Percentiles rank a stretch among this genome's conserved stretches.
phyloP scores from a whole-genome alignment of 2,113 vertebrate genomes.

The Rhinogobius similis region DNA sequence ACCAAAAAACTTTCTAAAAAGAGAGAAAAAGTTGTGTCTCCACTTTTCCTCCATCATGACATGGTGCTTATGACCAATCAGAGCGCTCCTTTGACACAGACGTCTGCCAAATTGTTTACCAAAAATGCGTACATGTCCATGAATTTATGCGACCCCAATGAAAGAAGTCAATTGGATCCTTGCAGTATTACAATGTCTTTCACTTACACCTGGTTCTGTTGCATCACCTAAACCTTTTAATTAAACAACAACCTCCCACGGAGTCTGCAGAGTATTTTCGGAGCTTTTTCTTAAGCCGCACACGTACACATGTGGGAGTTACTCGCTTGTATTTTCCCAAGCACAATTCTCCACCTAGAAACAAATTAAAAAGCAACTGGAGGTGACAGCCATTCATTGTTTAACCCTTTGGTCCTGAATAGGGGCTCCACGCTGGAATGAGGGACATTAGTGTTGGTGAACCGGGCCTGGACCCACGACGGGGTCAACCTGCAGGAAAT shows the following conservation, averaged over 20 bases:
- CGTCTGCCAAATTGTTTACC: too few species aligned
- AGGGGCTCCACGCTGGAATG: background rate
- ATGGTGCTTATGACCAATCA: too few species aligned
- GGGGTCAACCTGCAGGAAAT: conserved; percentile 47
- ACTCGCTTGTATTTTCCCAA: conserved; percentile 1
- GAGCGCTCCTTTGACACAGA: too few species aligned
- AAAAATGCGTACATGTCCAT: too few species aligned
- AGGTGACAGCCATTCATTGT: conserved; percentile 46
- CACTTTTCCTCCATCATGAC: too few species aligned
- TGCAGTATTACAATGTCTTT: background rate
- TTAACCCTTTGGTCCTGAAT: conserved; percentile 13
- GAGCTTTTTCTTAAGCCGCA: background rate
- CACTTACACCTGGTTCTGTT: background rate
- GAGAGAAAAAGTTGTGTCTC: too few species aligned
- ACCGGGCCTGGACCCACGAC: conserved; percentile 40
- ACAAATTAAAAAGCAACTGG: conserved; percentile 52
- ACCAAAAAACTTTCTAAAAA: too few species aligned
- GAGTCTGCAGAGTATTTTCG: background rate
- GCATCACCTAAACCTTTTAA: background rate
- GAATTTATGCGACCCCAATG: too few species aligned
- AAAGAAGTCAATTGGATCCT: too few species aligned
- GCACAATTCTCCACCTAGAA: conserved; percentile 33
- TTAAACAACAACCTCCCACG: background rate
- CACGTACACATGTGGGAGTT: background rate
- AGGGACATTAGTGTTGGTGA: conserved; percentile 19